Evolutionary conservation across 2,797 vertebrate genomes (phyloP), one percentile per base, ranked within the genome.

Genomic region (Agapornis canus): DNA sequence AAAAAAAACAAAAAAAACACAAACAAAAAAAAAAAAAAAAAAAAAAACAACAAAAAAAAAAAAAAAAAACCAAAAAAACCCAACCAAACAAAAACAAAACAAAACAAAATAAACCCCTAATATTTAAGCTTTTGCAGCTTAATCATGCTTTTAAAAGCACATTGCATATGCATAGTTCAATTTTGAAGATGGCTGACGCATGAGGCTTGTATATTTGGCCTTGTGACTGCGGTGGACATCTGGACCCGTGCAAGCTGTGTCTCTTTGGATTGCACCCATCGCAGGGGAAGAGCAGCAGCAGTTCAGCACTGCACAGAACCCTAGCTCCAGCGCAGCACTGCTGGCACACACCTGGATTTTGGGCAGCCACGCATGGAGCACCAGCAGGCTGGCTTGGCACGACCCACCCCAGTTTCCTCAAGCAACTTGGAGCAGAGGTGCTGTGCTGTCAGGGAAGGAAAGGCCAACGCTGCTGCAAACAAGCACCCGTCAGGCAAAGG

Each of bases 91-190:
- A n/a, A n/a, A n/a, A n/a, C n/a, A n/a, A n/a, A n/a, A n/a, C n/a
- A n/a, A n/a, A n/a, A n/a, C n/a, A n/a, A n/a, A n/a, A n/a, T n/a
- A n/a, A n/a, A n/a, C n/a, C 35, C 35, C 54, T 96, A 81, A 90
- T 22, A 52, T 95, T 79, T 89, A 92, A 92, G 77, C 73, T 86
- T 82, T 75, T 77, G 80, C 82, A 91, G 85, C 80, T 89, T 89
- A 90, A 87, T 83, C 49, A 5, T 83, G 60, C 72, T 92, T 96
- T 90, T 69, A 59, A 65, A 80, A 94, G 51, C 26, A 32, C 59
- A 39, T 92, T 92, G 54, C 70, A 82, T 75, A 45, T 31, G 49
- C 66, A 82, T 5, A 37, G 85, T 11, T 90, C 80, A 83, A 20
- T 95, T 87, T 54, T 86, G 82, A 82, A 75, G 61, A 5, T 0